Base-by-base conservation (phyloP, 2,888 invertebrate species). In the Tetramorium bicarinatum region DNA sequence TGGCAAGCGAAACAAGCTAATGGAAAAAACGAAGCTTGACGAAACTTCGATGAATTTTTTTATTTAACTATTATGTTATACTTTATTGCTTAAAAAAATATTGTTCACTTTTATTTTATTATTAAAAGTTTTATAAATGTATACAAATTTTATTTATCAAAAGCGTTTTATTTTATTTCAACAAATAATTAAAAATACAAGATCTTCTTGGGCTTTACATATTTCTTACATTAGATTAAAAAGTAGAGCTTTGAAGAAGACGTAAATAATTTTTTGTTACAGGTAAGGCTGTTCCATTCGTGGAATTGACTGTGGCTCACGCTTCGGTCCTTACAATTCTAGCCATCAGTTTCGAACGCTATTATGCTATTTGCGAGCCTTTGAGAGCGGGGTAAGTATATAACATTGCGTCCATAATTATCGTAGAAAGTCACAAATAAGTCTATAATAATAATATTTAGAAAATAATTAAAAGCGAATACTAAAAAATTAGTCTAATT, bases 281-380 rank as follows among this genome's bases (percentile, higher is more conserved):
- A 99, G 99, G 99, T 95, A 97, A 98, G 94, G 97, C 98, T 34
- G 98, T 99, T 6, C 98, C 99, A 0, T 98, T 98, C 94, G 97
- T 99, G 85, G 99, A 99, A 95, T 95, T 98, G 93, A 98, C 98
- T 0, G 98, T 99, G 34, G 98, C 98, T 3, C 98, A 98, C 94
- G 98, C 98, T 41, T 98, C 98, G 54, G 98, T 98, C 3, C 96
- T 99, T 77, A 99, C 99, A 54, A 99, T 99, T 92, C 95, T 99
- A 92, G 99, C 98, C 83, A 99, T 99, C 95, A 98, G 98, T 93
- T 98, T 99, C 95, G 99, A 99, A 95, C 96, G 98, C 82, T 98
- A 97, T 95, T 97, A 97, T 95, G 99, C 99, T 88, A 98, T 99
- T 94, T 99, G 99, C 95, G 97, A 98, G 94, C 99, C 99, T 0